A percentile compares a stretch with the other conserved stretches of the same genome.
These are phyloP conservation scores for Ceyx melanurus DNA, from an alignment of 2,113 vertebrate species.

Conservation along the genomic window DNA sequence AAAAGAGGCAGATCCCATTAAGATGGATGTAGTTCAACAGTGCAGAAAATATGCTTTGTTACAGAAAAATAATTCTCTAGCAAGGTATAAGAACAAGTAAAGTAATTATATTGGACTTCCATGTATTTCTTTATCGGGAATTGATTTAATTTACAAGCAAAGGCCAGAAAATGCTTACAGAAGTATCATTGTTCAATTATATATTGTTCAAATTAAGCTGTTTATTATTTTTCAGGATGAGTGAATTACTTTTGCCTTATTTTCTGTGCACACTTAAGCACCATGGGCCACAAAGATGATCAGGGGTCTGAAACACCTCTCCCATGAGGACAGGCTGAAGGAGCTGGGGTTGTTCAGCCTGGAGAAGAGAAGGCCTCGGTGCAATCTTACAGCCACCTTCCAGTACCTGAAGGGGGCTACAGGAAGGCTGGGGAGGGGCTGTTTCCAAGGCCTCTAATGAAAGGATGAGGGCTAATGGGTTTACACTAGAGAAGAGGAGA, in stretches of 20 bases:
- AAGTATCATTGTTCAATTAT: background rate
- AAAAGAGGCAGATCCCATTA: background rate
- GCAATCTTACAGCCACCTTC: no score
- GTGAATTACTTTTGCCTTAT: background rate
- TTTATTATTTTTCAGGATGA: background rate
- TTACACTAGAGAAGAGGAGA: no score
- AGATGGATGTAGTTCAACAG: background rate
- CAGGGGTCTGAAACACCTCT: no score
- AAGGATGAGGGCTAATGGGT: no score
- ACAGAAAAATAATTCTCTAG: background rate
- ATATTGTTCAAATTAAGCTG: background rate
- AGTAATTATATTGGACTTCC: background rate
- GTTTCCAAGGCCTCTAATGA: no score
- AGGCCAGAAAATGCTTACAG: background rate
- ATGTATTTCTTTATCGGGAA: background rate
- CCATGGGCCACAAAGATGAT: no score
- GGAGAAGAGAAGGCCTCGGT: no score
- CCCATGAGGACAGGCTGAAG: no score
- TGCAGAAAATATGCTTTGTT: slow-evolving; percentile 36
- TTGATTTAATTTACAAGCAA: background rate
- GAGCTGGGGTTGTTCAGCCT: no score
- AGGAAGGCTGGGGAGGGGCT: no score
- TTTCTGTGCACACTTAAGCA: background rate
- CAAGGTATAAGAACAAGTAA: background rate
- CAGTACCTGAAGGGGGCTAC: no score